phyloP scores from a whole-genome alignment of 1,140 invertebrate genomes.

The Araneus ventricosus region DNA sequence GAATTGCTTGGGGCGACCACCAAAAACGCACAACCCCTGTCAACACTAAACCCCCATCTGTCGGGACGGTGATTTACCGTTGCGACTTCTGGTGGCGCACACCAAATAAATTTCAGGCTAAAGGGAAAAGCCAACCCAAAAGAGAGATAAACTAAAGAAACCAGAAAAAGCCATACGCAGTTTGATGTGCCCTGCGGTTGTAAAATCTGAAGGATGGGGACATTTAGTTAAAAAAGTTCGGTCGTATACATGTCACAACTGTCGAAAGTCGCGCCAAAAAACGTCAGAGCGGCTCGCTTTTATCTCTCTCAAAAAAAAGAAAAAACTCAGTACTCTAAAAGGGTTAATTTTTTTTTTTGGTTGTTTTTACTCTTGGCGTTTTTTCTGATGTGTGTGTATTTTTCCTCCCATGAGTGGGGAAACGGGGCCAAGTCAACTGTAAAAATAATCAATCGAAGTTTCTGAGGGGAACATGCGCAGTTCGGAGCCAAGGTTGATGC shows the following conservation, averaged over 20 bases:
- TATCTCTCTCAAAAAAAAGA: neutral
- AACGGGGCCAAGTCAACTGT: slow-evolving; percentile 54
- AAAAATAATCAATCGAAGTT: slow-evolving; percentile 67
- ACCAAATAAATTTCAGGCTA: neutral
- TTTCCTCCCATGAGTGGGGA: neutral
- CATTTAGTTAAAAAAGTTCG: neutral
- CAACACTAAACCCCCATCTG: neutral
- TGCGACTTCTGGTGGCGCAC: neutral
- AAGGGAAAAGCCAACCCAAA: neutral
- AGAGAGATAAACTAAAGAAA: neutral
- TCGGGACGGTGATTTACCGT: neutral
- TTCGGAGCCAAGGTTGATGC: neutral
- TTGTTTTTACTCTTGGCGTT: neutral
- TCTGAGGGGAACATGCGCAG: neutral
- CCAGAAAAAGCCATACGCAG: neutral
- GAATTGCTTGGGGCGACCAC: neutral
- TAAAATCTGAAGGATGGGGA: slow-evolving; percentile 4
- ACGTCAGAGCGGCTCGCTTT: neutral
- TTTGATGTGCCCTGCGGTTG: neutral
- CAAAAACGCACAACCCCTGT: neutral
- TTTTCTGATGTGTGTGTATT: neutral
- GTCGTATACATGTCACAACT: slow-evolving; percentile 25
- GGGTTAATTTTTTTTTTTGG: neutral
- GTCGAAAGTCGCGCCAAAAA: neutral
- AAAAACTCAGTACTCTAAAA: neutral